Base-by-base conservation (phyloP, 2,113 vertebrate genomes). In the Bolborhynchus lineola region DNA sequence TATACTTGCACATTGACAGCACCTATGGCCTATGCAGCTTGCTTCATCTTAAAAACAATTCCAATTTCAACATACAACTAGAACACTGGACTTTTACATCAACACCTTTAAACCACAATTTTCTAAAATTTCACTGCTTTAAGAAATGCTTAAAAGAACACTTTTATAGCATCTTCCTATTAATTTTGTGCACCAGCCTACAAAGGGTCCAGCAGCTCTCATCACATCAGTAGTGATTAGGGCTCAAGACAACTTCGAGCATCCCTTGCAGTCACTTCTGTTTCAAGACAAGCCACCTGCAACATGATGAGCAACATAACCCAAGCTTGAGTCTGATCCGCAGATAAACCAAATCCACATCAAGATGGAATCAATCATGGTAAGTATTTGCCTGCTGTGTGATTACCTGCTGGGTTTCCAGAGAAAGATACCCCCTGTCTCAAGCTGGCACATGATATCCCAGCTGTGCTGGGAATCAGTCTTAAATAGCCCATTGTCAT, bases 281-380 rank as follows among this genome's bases (percentile, higher is more conserved):
- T 8, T 29, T 77, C 50, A 46, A 78, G 37, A 69, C 1, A 4
- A 44, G 42, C 39, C 4, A 3, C 64, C 42, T 71, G 25, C 5
- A 2, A 82, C 35, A 65, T 0, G 3, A 15, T 8, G 23, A 81
- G 80, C 1, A 1, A 76, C 44, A 71, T 0, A 60, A 64, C 10
- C 46, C 41, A 91, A 53, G 28, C 7, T 29, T 14, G 17, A 15
- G 41, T 13, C 52, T 82, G 47, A 62, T 31, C 33, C 67, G 7
- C 57, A 88, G 49, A 37, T 33, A 8, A 64, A 31, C 16, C 41
- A 13, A 41, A 37, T 12, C 23, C 50, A 57, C 13, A 42, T 3
- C 3, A 13, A 42, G 76, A 37, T 37, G 10, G 50, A 88, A 80
- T 46, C 53, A 20, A 9, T 33, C 63, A 23, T 3, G 3, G 2